These are phyloP conservation scores for Oenanthe melanoleuca DNA, from an alignment of 2,113 vertebrate genomes.

Conservation along the genomic window DNA sequence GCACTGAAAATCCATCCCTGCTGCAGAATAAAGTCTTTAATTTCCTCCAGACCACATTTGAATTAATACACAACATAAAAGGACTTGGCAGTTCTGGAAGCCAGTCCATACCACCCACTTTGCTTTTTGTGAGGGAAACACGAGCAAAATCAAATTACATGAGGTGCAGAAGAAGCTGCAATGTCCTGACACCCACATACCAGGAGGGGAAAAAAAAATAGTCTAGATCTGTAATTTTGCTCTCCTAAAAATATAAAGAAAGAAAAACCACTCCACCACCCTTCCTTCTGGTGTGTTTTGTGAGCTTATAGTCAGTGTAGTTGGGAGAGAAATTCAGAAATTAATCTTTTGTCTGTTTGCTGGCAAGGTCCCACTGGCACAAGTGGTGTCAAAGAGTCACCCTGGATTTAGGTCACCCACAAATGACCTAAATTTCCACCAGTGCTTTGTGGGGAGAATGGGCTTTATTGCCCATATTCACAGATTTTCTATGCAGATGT, in stretches of 20 bases:
- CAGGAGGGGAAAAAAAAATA: neutral
- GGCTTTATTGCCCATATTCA: neutral
- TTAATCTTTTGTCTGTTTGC: neutral
- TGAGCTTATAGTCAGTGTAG: neutral
- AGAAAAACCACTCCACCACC: neutral
- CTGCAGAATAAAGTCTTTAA: neutral
- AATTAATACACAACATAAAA: neutral
- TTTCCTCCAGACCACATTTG: neutral
- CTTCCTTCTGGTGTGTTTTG: neutral
- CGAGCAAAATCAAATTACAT: neutral
- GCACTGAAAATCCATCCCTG: neutral
- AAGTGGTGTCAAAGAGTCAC: neutral
- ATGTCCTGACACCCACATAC: constrained; percentile 15
- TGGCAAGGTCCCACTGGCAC: neutral
- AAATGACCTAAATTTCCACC: neutral
- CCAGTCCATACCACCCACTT: neutral
- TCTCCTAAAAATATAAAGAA: neutral
- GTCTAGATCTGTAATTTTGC: neutral
- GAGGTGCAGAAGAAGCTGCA: constrained; percentile 8
- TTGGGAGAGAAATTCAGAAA: neutral
- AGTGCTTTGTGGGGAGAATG: neutral
- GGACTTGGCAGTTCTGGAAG: neutral
- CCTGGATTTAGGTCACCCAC: neutral
- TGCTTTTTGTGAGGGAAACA: constrained; percentile 5
- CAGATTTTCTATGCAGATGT: neutral